These are phyloP conservation scores for Tetranychus piercei DNA, from an alignment of 2,888 invertebrate species.

Conservation along the genomic window DNA sequence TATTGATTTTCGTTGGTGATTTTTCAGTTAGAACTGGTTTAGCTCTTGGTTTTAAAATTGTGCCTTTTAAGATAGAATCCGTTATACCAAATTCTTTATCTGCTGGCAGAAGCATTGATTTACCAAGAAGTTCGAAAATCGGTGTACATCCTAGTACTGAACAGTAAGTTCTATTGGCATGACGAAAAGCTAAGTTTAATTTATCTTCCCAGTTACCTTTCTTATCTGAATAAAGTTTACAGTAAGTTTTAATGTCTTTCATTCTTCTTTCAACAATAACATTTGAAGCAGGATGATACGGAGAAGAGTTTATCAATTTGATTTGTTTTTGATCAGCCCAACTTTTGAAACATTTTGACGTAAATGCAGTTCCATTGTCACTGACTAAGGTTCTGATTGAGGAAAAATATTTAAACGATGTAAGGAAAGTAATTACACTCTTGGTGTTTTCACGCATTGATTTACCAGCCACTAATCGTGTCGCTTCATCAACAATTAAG, in stretches of 20 bases:
- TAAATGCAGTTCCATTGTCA: constrained; percentile 6
- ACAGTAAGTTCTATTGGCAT: background rate
- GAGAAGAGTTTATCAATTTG: background rate
- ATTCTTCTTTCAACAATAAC: constrained; percentile 3
- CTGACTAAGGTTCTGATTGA: background rate
- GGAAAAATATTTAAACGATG: background rate
- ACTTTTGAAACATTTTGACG: background rate
- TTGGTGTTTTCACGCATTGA: background rate
- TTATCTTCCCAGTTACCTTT: background rate
- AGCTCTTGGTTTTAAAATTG: background rate
- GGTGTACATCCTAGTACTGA: background rate
- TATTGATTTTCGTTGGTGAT: background rate
- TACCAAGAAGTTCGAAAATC: background rate
- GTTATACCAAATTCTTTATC: background rate
- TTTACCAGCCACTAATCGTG: background rate
- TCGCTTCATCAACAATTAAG: constrained; percentile 10
- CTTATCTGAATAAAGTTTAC: background rate
- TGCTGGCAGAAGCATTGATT: background rate
- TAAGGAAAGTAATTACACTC: background rate
- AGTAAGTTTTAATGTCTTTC: background rate
- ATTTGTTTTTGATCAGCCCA: background rate
- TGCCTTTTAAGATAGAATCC: background rate
- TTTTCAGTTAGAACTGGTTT: background rate
- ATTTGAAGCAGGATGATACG: constrained; percentile 1
- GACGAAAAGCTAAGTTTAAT: background rate